phyloP scores from a whole-genome alignment of 2,113 vertebrate genomes.

The Stictonetta naevosa region DNA sequence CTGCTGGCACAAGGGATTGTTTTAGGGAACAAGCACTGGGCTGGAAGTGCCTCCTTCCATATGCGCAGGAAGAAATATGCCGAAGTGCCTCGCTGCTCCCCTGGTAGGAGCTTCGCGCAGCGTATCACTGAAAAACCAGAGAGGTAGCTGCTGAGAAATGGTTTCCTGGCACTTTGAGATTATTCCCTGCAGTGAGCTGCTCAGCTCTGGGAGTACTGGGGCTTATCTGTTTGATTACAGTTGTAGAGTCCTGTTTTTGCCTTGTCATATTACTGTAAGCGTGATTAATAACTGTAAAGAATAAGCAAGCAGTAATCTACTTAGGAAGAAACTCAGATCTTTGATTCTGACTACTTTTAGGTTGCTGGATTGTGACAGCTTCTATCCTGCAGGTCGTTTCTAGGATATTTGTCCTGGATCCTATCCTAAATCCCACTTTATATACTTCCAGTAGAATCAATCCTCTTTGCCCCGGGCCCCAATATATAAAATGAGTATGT shows the following conservation, averaged over 20 bases:
- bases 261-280: not conserved
- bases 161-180: not conserved
- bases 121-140: accelerated
- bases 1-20: not conserved
- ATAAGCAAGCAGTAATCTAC: not conserved
- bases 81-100: accelerated
- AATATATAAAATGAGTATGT: accelerated
- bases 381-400: not conserved
- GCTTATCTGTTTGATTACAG: not conserved
- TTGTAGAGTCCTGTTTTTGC: not conserved
- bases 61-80: accelerated
- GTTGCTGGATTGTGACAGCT: not conserved
- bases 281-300: not conserved
- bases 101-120: accelerated
- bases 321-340: not conserved
- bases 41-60: not conserved
- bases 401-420: not conserved
- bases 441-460: accelerated
- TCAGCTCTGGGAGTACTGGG: accelerated
- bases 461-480: not conserved
- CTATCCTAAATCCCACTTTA: accelerated
- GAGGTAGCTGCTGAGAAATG: not conserved
- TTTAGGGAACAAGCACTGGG: not conserved
- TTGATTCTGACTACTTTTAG: not conserved
- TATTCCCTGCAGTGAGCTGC: not conserved